A percentile compares a stretch with the other conserved stretches of the same genome.
Evolutionary conservation across 2,797 vertebrate species (phyloP).

Genomic region (Pseudomugil tenellus): DNA sequence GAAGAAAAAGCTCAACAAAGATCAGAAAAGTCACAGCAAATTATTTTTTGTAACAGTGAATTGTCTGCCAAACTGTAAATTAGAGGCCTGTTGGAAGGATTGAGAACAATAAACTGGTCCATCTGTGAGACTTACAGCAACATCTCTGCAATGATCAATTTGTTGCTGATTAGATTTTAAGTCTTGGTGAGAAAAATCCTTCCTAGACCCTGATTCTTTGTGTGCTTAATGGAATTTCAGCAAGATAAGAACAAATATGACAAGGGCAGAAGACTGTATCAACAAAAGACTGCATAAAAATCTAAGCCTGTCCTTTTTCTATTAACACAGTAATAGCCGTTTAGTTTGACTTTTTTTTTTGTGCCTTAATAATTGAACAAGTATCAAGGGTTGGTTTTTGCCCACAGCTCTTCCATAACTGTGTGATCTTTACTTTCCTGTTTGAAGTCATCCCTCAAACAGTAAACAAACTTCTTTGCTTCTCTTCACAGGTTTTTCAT

Average conservation of each 20-base stretch:
- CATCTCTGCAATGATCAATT: neutral
- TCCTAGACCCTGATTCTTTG: neutral
- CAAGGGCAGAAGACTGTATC: slow-evolving; percentile 5
- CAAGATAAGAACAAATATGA: slow-evolving; percentile 11
- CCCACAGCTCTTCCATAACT: slow-evolving; percentile 18
- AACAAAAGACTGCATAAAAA: slow-evolving; percentile 10
- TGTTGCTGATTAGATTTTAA: neutral
- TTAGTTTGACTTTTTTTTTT: slow-evolving; percentile 8
- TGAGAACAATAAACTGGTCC: neutral
- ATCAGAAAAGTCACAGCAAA: slow-evolving; percentile 12
- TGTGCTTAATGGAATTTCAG: slow-evolving; percentile 27
- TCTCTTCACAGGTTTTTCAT: slow-evolving; percentile 6
- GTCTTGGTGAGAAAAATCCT: neutral
- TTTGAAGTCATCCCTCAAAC: slow-evolving; percentile 28
- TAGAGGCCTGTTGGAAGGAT: slow-evolving; percentile 4
- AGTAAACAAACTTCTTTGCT: slow-evolving; percentile 24
- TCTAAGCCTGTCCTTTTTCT: slow-evolving; percentile 13
- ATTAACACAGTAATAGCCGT: slow-evolving; percentile 20
- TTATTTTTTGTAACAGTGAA: too few relatives aligned
- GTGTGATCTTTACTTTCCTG: slow-evolving; percentile 25
- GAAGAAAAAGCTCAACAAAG: neutral
- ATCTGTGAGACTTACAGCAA: neutral
- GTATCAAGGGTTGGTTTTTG: slow-evolving; percentile 18
- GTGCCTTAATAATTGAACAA: slow-evolving; percentile 36
- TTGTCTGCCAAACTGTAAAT: slow-evolving; percentile 5